Base-by-base conservation (phyloP, 1,140 invertebrate genomes). In the Drosophila auraria region DNA sequence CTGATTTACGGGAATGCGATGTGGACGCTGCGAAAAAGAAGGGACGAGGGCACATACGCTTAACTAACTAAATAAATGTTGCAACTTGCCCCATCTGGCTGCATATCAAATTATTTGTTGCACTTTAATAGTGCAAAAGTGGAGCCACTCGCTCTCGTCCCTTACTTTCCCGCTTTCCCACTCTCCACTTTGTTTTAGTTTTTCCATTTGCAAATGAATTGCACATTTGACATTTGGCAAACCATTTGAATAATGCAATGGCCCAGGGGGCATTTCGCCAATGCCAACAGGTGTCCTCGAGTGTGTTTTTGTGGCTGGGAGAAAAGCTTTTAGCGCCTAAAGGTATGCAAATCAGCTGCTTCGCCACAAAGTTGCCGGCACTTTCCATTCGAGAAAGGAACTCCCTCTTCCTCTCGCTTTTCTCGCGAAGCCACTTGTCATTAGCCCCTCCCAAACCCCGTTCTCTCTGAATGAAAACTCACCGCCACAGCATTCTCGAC, bases 61-160 rank as follows among this genome's bases (percentile, higher is more conserved):
- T 80, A 83, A 87, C 76, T 80, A 83, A 87, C 80, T 83, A 68
- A 89, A 83, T 89, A 89, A 89, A 87, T 89, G 81, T 78, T 83
- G 73, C 65, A 81, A 83, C 71, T 71, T 63, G 38, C 50, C 56
- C 60, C 53, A 57, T 57, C 59, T 60, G 50, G 56, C 51, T 50
- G 49, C 69, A 66, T 82, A 45, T 47, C 17, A 63, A 61, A 87
- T 82, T 76, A 83, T 80, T 76, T 83, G 83, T 66, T 78, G 83
- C 83, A 73, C 80, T 87, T 87, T 87, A 87, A 87, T 77, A 61
- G 49, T 38, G 57, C 56, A 54, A 50, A 61, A 61, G 56, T 63
- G 54, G 56, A 56, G 62, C 36, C 45, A 11, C 33, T 54, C 30
- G 14, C 44, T 14, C 33, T 54, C 30, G 14, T 49, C 45, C 44